These are phyloP conservation scores for Drosophila tropicalis DNA, from an alignment of 1,140 invertebrate species.

Conservation along the genomic window DNA sequence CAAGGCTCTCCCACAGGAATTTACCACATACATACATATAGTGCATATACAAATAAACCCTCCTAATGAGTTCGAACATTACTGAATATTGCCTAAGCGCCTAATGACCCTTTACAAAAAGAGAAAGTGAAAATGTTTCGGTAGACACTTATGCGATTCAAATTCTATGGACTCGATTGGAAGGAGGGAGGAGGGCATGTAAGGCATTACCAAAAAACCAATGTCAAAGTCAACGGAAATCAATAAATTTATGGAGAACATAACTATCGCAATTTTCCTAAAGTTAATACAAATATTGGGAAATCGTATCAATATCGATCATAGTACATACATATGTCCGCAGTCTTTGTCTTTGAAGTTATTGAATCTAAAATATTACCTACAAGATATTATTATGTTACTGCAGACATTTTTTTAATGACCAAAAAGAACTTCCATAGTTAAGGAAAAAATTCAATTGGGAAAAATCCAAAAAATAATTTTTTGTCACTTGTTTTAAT, in stretches of 20 bases:
- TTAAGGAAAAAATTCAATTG: too few relatives aligned
- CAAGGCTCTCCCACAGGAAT: constrained; percentile 2
- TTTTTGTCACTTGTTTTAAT: too few relatives aligned
- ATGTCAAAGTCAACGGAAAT: constrained; percentile 21
- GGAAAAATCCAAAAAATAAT: too few relatives aligned
- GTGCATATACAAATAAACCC: constrained; percentile 31
- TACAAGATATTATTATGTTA: too few relatives aligned
- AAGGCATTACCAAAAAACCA: not conserved
- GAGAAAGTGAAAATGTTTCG: constrained; percentile 7
- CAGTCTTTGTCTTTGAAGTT: too few relatives aligned
- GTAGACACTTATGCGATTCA: not conserved
- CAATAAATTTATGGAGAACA: not conserved
- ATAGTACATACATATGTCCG: too few relatives aligned
- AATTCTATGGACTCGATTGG: not conserved
- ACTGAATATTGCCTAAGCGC: constrained; percentile 49
- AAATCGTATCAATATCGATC: too few relatives aligned
- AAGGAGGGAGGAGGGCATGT: not conserved
- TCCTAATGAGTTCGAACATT: constrained; percentile 44
- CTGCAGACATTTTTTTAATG: too few relatives aligned
- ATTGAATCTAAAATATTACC: too few relatives aligned
- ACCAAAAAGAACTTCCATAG: too few relatives aligned
- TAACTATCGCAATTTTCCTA: too few relatives aligned
- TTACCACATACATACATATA: not conserved
- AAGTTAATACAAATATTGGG: too few relatives aligned
- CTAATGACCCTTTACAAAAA: constrained; percentile 6